Base-by-base conservation (phyloP, 1,140 invertebrate species). In the Ephestia elutella region DNA sequence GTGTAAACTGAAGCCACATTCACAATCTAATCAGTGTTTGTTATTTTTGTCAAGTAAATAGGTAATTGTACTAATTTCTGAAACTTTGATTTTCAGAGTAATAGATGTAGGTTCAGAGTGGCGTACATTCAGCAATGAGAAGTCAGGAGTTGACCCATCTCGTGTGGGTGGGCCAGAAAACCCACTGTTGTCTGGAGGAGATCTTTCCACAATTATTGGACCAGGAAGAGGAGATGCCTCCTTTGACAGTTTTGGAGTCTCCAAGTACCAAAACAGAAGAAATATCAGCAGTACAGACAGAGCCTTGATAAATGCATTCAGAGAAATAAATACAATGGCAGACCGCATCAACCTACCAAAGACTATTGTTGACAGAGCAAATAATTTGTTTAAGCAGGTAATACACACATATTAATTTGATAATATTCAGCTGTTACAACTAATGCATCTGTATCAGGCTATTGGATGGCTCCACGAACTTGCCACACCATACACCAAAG, bases 41-140 rank as follows among this genome's bases (percentile, higher is more conserved):
- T 32, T 32, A 2, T 10, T 11, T 32, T 10, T 32, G 30, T 32
- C 30, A 32, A 32, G 30, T 32, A 25, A 25, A 25, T n/a, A n/a
- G n/a, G n/a, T n/a, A n/a, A n/a, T n/a, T n/a, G n/a, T n/a, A n/a
- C 21, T 25, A 25, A 25, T 58, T 4, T 38, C 1, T 58, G 10
- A 35, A 32, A 32, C 11, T 51, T 32, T 17, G 48, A 38, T 59
- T 90, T 90, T 20, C 75, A 97, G 97, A 81, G 97, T 99, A 0
- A 98, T 99, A 68, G 99, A 99, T 91, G 99, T 99, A n/a, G 98
- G 98, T n/a, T 99, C 98, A n/a, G 99, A 99, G 89, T 99, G 99
- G 99, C 92, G 99, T 86, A 99, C 98, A 55, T 99, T 99, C 86
- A 99, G 96, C 72, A 99, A 99, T 91, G 99, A 99, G 80, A 99